Evolutionary conservation across 2,888 invertebrate species (phyloP).

Genomic region (Agonopterix alstromeriana): DNA sequence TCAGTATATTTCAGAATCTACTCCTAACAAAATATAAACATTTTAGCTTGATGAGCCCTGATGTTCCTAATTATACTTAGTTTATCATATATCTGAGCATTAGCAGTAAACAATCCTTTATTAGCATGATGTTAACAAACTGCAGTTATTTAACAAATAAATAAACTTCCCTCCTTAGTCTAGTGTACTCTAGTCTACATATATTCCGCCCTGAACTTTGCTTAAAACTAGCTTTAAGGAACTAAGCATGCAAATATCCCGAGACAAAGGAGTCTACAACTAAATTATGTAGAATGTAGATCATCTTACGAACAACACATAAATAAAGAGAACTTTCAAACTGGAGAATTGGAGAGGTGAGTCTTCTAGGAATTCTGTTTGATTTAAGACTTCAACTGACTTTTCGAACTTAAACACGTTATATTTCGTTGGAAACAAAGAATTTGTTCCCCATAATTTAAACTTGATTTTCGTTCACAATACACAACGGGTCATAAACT

Average conservation of each 20-base stretch:
- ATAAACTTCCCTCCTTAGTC: too few species aligned
- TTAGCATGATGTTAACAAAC: too few species aligned
- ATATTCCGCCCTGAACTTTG: background rate
- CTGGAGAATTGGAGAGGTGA: constrained; percentile 9
- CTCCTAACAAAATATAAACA: too few species aligned
- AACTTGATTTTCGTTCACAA: constrained; percentile 37
- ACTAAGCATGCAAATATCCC: background rate
- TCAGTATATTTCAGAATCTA: too few species aligned
- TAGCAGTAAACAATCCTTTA: too few species aligned
- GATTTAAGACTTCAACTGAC: constrained; percentile 18
- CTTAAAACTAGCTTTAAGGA: background rate
- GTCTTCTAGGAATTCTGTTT: constrained; percentile 13
- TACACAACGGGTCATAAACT: constrained; percentile 57
- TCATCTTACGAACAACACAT: constrained; percentile 14
- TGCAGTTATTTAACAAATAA: too few species aligned
- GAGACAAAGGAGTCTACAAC: background rate
- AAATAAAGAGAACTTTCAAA: constrained; percentile 8
- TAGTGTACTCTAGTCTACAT: too few species aligned
- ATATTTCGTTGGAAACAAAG: constrained; percentile 48
- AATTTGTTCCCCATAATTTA: constrained; percentile 38
- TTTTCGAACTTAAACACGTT: constrained; percentile 28
- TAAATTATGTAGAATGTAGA: constrained; percentile 1
- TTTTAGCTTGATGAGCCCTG: too few species aligned
- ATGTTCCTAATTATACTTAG: too few species aligned
- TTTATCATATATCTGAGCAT: too few species aligned